Conservation (phyloP, 2,888 invertebrate species). For the Ephialtes manifestator region DNA sequence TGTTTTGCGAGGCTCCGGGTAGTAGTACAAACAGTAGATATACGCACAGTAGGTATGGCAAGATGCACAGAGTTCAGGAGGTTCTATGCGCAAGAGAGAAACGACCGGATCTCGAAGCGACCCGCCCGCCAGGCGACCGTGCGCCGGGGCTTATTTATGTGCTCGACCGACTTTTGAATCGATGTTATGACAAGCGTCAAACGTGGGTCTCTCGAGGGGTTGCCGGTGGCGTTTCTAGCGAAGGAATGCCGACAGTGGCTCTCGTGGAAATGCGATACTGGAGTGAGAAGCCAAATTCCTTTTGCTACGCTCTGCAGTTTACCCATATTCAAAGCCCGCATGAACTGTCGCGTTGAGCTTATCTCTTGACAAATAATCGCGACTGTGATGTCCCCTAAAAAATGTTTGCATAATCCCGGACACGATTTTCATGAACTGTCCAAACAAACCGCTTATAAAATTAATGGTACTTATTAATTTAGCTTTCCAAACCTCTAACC, state of each 20-base stretch:
- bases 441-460: conserved; percentile 1
- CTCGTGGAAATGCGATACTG: conserved; percentile 34
- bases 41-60: background rate
- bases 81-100: conserved; percentile 23
- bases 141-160: conserved; percentile 67
- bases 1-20: background rate
- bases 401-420: conserved; percentile 3
- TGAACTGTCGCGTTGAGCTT: background rate
- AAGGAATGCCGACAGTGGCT: conserved; percentile 38
- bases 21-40: background rate
- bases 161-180: conserved; percentile 68
- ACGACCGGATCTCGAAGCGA: conserved; percentile 32
- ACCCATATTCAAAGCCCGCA: conserved; percentile 14
- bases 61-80: background rate
- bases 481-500: background rate
- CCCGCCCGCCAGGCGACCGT: conserved; percentile 57
- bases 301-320: background rate
- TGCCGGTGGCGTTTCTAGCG: background rate
- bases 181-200: conserved; percentile 68
- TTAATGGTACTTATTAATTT: background rate
- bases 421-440: background rate
- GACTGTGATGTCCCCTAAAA: background rate
- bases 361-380: conserved; percentile 8
- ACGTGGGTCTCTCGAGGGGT: conserved; percentile 21
- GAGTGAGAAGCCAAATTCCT: conserved; percentile 38